Evolutionary conservation across 2,113 vertebrate genomes (phyloP).

Genomic region (Antigone vipio): DNA sequence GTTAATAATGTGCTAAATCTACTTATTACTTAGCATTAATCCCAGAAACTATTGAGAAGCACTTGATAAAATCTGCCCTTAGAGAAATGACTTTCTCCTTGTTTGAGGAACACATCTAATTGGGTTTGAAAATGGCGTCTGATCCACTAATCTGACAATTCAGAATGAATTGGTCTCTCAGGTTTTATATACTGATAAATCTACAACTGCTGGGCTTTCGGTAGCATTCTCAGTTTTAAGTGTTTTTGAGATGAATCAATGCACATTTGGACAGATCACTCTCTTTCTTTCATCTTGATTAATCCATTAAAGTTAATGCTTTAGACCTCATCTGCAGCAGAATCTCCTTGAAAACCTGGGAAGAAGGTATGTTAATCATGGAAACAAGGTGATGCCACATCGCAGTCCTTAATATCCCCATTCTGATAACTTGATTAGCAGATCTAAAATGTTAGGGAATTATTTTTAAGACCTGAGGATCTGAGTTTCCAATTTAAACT

Average conservation of each 20-base stretch:
- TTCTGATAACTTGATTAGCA: background rate
- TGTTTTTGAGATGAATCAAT: slow-evolving; percentile 55
- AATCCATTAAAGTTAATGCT: slow-evolving; percentile 35
- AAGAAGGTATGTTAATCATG: slow-evolving; percentile 7
- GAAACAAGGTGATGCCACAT: background rate
- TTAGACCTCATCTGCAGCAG: background rate
- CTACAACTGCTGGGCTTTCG: background rate
- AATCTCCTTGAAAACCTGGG: slow-evolving; percentile 43
- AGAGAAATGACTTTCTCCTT: slow-evolving; percentile 41
- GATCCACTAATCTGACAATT: slow-evolving; percentile 20
- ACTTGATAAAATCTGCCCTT: slow-evolving; percentile 67
- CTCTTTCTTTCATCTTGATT: slow-evolving; percentile 4
- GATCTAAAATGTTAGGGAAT: background rate
- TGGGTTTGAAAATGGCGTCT: slow-evolving; percentile 46
- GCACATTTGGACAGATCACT: background rate
- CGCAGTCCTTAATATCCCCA: background rate
- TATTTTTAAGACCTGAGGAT: background rate
- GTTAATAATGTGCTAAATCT: slow-evolving; percentile 64
- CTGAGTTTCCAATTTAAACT: background rate
- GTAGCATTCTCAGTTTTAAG: slow-evolving; percentile 41
- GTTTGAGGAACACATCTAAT: slow-evolving; percentile 37
- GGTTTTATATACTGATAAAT: slow-evolving; percentile 36
- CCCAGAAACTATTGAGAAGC: slow-evolving; percentile 53
- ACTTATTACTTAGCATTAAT: slow-evolving; percentile 62
- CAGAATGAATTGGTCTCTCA: slow-evolving; percentile 13